A percentile compares a stretch with the other conserved stretches of the same genome.
These are phyloP conservation scores for Alsophila aescularia DNA, from an alignment of 2,888 invertebrate species.

Conservation along the genomic window DNA sequence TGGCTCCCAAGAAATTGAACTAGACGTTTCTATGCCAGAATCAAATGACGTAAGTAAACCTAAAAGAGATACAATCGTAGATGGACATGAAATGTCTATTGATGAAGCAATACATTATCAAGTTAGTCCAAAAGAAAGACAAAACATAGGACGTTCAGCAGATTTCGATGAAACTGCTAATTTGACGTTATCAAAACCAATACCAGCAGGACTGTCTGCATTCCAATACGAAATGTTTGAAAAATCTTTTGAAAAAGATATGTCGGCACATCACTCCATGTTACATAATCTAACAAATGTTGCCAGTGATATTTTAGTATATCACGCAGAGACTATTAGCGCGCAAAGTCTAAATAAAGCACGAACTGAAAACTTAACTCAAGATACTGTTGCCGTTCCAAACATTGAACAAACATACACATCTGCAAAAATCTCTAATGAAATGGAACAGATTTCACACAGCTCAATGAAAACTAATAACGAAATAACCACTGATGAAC, in stretches of 20 bases:
- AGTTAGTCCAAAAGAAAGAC: background rate
- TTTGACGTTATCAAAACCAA: slow-evolving; percentile 12
- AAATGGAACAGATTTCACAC: background rate
- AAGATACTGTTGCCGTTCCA: background rate
- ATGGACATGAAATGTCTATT: background rate
- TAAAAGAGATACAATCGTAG: background rate
- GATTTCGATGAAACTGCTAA: background rate
- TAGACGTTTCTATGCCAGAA: slow-evolving; percentile 23
- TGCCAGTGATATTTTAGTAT: slow-evolving; percentile 37
- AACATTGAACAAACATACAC: background rate
- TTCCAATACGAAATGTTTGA: slow-evolving; percentile 3
- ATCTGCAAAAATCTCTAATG: background rate
- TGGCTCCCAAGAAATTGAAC: background rate
- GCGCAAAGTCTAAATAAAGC: slow-evolving; percentile 4
- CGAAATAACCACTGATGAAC: background rate
- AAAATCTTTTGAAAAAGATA: background rate
- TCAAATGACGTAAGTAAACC: background rate
- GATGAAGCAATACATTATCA: background rate
- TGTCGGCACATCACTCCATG: background rate
- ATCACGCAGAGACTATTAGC: slow-evolving; percentile 31
- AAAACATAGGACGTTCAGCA: background rate
- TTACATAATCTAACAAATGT: background rate
- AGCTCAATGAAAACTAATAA: background rate
- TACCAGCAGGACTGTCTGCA: background rate
- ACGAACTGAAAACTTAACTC: slow-evolving; percentile 22